Conservation (phyloP, 2,113 vertebrate species). For the Ahaetulla prasina region DNA sequence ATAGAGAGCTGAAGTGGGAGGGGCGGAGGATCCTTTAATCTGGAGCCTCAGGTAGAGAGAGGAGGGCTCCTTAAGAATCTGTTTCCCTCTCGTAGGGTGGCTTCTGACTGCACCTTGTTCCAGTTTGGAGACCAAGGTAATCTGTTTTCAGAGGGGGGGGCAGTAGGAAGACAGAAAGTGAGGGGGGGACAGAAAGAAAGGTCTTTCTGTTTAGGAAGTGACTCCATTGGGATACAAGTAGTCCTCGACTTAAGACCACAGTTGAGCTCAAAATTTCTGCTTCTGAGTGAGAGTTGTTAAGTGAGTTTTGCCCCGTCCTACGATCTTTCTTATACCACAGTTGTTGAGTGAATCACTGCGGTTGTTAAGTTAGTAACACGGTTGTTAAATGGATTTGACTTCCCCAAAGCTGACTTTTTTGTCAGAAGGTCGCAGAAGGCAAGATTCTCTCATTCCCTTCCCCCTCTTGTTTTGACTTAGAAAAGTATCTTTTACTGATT, state of each 20-base stretch:
- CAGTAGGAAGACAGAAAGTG: neutral
- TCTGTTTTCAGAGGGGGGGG: neutral
- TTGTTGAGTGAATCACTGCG: neutral
- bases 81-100: neutral
- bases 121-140: neutral
- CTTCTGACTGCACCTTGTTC: neutral
- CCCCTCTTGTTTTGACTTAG: neutral
- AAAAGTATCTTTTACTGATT: neutral
- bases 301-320: neutral
- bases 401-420: neutral
- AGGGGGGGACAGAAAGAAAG: no score
- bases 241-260: no score
- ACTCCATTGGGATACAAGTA: neutral
- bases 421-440: neutral
- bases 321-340: neutral
- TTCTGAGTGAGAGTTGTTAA: neutral
- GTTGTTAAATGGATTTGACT: neutral
- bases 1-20: neutral
- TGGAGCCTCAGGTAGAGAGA: neutral
- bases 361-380: neutral
- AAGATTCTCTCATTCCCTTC: no score
- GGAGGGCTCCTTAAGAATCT: neutral
- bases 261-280: no score
- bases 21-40: neutral
- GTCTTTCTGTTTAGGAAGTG: neutral